Evolutionary conservation across 2,113 vertebrate genomes (phyloP).

Genomic region (Ammodramus savannarum): DNA sequence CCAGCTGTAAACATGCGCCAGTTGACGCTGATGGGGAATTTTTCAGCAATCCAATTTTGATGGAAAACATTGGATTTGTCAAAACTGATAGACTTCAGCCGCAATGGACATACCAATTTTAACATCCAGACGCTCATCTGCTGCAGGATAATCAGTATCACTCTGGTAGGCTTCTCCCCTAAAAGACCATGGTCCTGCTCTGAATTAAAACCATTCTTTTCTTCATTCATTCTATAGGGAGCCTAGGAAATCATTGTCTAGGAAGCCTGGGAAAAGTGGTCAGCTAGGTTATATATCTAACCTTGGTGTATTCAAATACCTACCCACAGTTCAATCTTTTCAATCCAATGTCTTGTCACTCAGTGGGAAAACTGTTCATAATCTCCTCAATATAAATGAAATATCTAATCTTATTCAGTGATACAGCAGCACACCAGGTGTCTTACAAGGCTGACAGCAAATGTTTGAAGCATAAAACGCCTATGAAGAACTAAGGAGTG

Average conservation of each 20-base stretch:
- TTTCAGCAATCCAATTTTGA: slow-evolving; percentile 29
- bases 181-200: background rate
- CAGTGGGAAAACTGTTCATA: background rate
- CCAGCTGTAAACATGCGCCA: background rate
- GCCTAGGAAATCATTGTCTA: background rate
- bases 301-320: background rate
- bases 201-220: background rate
- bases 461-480: background rate
- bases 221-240: background rate
- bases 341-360: background rate
- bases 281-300: background rate
- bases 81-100: background rate
- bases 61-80: slow-evolving; percentile 5
- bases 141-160: background rate
- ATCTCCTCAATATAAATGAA: background rate
- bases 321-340: background rate
- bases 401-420: background rate
- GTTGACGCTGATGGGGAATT: background rate
- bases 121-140: background rate
- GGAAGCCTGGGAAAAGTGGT: background rate
- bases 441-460: background rate
- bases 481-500: background rate
- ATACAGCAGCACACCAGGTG: background rate
- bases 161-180: background rate
- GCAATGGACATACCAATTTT: background rate